phyloP scores from a whole-genome alignment of 2,113 vertebrate genomes.

The Balaenoptera acutorostrata region DNA sequence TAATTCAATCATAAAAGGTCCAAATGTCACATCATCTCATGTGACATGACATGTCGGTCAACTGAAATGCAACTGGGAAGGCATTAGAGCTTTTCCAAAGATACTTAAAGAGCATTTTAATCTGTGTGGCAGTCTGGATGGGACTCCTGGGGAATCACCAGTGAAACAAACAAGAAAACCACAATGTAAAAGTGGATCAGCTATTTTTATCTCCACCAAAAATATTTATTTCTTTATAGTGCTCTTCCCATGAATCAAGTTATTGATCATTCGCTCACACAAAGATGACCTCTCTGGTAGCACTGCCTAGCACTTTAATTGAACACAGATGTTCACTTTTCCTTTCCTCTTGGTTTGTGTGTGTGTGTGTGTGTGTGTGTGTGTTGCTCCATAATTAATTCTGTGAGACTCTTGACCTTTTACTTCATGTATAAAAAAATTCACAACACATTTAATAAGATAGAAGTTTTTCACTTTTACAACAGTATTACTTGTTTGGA shows the following conservation, averaged over 20 bases:
- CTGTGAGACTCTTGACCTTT: neutral
- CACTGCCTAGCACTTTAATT: neutral
- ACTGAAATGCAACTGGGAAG: neutral
- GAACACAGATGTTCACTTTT: neutral
- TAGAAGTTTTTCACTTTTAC: neutral
- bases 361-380: too few species aligned
- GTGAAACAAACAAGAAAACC: neutral
- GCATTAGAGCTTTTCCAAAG: neutral
- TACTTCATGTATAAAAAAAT: neutral
- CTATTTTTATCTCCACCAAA: conserved; percentile 25
- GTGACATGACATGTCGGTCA: neutral
- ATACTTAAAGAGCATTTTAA: neutral
- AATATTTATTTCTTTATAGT: neutral
- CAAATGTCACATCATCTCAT: neutral
- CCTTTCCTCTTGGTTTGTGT: neutral
- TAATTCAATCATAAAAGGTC: neutral
- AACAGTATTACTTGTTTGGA: neutral
- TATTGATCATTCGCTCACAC: neutral
- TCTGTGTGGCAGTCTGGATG: neutral
- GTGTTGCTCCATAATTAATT: neutral
- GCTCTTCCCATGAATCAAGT: neutral
- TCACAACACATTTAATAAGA: neutral
- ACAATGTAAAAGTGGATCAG: neutral
- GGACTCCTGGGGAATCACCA: neutral
- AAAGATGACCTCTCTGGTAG: neutral